Conservation (phyloP, 2,797 vertebrate species). For the Halcyon smyrnensis region DNA sequence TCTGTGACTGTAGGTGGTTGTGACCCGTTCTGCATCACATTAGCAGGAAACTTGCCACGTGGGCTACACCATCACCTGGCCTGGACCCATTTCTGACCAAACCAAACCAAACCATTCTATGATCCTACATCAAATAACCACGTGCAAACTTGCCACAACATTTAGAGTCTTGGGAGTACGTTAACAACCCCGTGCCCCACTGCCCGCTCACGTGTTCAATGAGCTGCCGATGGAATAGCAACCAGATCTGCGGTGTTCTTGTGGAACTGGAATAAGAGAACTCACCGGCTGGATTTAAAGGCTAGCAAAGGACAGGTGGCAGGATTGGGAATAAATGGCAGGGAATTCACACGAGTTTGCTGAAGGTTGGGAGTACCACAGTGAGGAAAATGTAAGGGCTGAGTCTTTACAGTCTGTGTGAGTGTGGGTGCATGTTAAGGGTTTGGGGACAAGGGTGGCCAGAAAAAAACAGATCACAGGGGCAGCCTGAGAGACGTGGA, state of each 20-base stretch:
- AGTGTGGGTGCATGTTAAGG: rapidly evolving
- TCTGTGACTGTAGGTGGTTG: not conserved
- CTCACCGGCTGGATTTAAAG: not conserved
- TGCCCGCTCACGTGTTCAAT: too few species aligned
- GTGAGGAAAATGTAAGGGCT: not conserved
- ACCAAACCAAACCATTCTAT: not conserved
- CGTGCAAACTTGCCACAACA: not conserved
- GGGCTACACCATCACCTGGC: not conserved
- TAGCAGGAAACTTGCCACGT: too few species aligned
- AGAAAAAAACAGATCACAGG: not conserved
- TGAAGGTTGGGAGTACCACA: not conserved
- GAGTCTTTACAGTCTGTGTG: not conserved
- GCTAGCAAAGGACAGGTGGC: not conserved
- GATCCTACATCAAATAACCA: not conserved
- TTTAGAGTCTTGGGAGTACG: not conserved
- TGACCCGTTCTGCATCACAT: not conserved
- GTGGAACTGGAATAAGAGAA: not conserved
- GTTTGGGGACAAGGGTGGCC: not conserved
- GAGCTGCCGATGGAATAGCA: not conserved
- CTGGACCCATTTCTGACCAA: not conserved
- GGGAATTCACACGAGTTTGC: not conserved
- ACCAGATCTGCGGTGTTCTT: not conserved
- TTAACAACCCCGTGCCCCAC: not conserved
- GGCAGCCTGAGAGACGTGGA: not conserved
- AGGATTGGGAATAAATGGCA: not conserved